Conservation (phyloP, 1,140 invertebrate species). For the Musca vetustissima region DNA sequence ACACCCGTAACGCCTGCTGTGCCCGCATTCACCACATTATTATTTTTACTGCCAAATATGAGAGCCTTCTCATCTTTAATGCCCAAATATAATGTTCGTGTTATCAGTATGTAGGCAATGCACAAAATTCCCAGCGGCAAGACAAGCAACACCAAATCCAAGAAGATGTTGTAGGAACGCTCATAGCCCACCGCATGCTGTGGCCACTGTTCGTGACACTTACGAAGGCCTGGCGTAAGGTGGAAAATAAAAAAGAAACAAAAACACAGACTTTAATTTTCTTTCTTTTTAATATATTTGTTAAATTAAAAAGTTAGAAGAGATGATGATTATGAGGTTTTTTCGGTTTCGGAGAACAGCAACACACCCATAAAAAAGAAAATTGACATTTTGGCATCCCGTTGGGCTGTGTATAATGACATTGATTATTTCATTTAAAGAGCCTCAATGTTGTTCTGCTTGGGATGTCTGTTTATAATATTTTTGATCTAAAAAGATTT, state of each 20-base stretch:
- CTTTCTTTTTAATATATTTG: not conserved
- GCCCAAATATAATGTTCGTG: constrained; percentile 70
- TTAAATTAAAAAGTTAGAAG: not conserved
- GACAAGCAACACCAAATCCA: constrained; percentile 72
- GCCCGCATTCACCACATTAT: not conserved
- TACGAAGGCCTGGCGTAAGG: constrained; percentile 55
- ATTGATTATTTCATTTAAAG: too few species aligned
- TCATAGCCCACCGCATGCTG: constrained; percentile 61
- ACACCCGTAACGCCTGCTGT: not conserved
- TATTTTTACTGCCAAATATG: constrained; percentile 27
- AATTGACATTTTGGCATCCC: too few species aligned
- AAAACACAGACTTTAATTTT: not conserved
- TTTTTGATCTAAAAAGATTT: too few species aligned
- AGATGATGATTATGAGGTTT: not conserved
- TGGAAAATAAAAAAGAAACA: not conserved
- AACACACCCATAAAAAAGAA: too few species aligned
- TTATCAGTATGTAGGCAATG: constrained; percentile 74
- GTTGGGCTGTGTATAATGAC: too few species aligned
- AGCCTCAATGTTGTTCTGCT: too few species aligned
- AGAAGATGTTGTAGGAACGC: constrained; percentile 71
- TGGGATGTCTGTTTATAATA: too few species aligned
- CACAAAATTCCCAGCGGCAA: constrained; percentile 76
- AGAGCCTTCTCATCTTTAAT: constrained; percentile 59
- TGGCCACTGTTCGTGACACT: constrained; percentile 76
- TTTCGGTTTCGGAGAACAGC: too few species aligned